Base-by-base conservation (phyloP, 2,888 invertebrate species). In the Troides helena region DNA sequence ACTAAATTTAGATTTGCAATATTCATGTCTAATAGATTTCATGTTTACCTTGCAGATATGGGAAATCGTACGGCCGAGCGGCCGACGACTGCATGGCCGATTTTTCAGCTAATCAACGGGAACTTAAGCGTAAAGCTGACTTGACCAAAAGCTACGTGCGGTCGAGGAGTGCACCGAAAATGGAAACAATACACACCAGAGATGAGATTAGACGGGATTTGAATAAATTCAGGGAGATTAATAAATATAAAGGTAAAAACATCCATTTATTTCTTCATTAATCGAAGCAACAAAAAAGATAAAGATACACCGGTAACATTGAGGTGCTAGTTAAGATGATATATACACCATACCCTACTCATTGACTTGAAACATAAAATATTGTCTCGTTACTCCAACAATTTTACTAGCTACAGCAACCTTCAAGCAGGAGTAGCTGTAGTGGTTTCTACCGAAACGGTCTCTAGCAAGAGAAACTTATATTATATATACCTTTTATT, bases 51-150 rank as follows among this genome's bases (percentile, higher is more conserved):
- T 73, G 6, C 76, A 92, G 92, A 78, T 92, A 92, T 74, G 94
- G 94, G 4, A 94, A 94, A 82, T 94, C 94, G 0, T 94, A 94
- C 77, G 92, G 93, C 1, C 85, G 93, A 67, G 88, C 94, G 2
- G 94, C 94, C 0, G 94, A 94, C 76, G 94, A 94, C 79, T 94
- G 94, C 83, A 94, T 92, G 92, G 90, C 86, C 62, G 93, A 93
- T 82, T 95, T 92, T 85, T 88, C 90, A 66, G 92, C 84, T 74
- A 90, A 83, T 75, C 93, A 93, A 76, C 80, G 88, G 1, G 89
- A 89, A 61, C 67, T 91, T 58, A 78, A 88, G 71, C 86, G 90
- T 50, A 88, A 89, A 70, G 84, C 90, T 0, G 88, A 91, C 46
- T 80, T 92, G 12, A 91, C 90, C 76, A 85, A 87, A 73, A 89